Conservation (phyloP, 2,113 vertebrate species). For the Barnardius zonarius region DNA sequence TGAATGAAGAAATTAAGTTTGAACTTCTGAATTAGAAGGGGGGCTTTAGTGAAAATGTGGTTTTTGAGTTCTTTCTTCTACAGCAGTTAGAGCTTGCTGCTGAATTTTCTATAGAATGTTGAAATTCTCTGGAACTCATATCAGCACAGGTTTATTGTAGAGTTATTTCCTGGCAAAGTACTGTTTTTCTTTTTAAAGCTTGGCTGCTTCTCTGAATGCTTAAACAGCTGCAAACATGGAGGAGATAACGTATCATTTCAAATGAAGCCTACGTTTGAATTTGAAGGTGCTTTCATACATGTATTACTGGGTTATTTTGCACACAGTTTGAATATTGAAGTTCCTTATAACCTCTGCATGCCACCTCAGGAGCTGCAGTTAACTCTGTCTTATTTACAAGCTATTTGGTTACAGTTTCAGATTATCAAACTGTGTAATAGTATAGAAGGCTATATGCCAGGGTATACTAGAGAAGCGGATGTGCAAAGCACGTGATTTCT, state of each 20-base stretch:
- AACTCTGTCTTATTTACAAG: background rate
- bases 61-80: background rate
- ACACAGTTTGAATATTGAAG: background rate
- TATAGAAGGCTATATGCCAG: background rate
- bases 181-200: background rate
- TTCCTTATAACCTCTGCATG: background rate
- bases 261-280: background rate
- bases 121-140: background rate
- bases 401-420: background rate
- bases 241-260: background rate
- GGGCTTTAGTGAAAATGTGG: background rate
- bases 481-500: background rate
- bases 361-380: background rate
- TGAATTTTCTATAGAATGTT: background rate
- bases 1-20: background rate
- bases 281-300: background rate
- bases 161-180: slow-evolving; percentile 8
- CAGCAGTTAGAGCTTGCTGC: background rate
- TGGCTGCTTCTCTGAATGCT: slow-evolving; percentile 12
- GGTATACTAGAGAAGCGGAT: background rate
- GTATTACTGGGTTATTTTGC: background rate
- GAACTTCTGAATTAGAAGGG: background rate
- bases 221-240: slow-evolving; percentile 3
- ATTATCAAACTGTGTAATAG: background rate
- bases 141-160: background rate